phyloP scores from a whole-genome alignment of 2,888 invertebrate genomes.

The Stenurella melanura region DNA sequence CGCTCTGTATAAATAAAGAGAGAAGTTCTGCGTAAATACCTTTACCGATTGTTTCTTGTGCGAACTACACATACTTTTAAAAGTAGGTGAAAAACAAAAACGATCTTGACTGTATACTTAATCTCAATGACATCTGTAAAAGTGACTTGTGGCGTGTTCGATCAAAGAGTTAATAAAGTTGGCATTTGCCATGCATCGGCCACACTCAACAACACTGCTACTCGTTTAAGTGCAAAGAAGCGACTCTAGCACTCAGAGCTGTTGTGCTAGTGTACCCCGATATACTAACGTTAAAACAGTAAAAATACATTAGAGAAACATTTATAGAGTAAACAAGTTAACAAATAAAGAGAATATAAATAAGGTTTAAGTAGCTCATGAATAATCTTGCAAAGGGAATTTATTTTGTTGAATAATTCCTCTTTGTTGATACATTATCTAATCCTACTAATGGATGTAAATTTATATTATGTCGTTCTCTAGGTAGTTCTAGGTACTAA shows the following conservation, averaged over 20 bases:
- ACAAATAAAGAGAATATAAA: conserved; percentile 1
- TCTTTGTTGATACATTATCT: conserved; percentile 38
- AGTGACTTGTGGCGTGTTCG: too few relatives aligned
- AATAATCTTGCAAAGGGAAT: conserved; percentile 31
- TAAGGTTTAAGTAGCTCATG: conserved; percentile 30
- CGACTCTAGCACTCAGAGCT: neutral
- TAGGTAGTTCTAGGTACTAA: neutral
- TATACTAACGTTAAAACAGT: neutral
- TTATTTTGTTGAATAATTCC: conserved; percentile 29
- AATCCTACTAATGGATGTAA: conserved; percentile 42
- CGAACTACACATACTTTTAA: too few relatives aligned
- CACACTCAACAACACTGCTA: too few relatives aligned
- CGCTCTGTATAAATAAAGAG: too few relatives aligned
- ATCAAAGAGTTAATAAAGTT: too few relatives aligned
- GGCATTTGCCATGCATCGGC: too few relatives aligned
- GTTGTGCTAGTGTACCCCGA: neutral
- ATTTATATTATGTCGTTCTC: conserved; percentile 32
- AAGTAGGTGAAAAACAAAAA: too few relatives aligned
- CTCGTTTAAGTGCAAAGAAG: too few relatives aligned
- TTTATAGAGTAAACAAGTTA: conserved; percentile 7
- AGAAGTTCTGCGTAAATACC: too few relatives aligned
- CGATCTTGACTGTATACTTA: too few relatives aligned
- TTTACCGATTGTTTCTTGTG: too few relatives aligned
- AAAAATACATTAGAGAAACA: conserved; percentile 4
- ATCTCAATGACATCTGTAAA: too few relatives aligned